phyloP scores from a whole-genome alignment of 2,113 vertebrate genomes.

The human region GRCh38 chr6:87970501-87971000 shows the following conservation, averaged over 20 bases:
- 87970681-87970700: not conserved
- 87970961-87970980: not conserved
- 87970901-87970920: not conserved
- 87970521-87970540: not conserved
- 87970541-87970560: not conserved
- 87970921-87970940: not conserved
- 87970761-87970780: not conserved
- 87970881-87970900: not conserved
- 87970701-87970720: not conserved
- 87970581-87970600: not conserved
- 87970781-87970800: not conserved
- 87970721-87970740: too few species aligned
- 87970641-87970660: not conserved
- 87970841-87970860: not conserved
- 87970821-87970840: not conserved
- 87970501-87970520: slow-evolving; percentile 1
- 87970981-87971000: not conserved
- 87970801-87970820: not conserved
- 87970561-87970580: not conserved
- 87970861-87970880: not conserved
- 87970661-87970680: not conserved
- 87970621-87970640: not conserved
- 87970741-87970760: not conserved
- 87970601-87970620: not conserved
- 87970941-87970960: not conserved